These are phyloP conservation scores for Drosophila subquinaria DNA, from an alignment of 2,888 invertebrate genomes.

Conservation along the genomic window DNA sequence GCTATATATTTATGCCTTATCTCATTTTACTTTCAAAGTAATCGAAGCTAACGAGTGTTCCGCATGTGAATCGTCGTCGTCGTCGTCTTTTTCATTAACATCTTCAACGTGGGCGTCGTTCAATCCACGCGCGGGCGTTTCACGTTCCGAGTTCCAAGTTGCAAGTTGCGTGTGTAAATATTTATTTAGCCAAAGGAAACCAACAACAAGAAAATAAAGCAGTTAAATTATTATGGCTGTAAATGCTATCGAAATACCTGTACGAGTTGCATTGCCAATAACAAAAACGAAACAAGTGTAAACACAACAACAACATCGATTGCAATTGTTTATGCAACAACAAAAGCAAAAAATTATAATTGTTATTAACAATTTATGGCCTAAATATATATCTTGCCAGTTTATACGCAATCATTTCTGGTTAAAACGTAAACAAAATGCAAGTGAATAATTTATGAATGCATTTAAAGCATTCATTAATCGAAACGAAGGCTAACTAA, in stretches of 20 bases:
- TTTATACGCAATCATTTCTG: conserved; percentile 31
- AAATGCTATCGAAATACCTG: conserved; percentile 43
- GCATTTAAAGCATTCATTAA: conserved; percentile 23
- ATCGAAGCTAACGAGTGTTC: conserved; percentile 35
- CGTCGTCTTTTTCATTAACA: conserved; percentile 25
- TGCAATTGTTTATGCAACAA: conserved; percentile 72
- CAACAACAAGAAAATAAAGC: conserved; percentile 48
- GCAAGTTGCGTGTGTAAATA: conserved; percentile 56
- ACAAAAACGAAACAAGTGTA: conserved; percentile 48
- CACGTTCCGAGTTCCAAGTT: conserved; percentile 29
- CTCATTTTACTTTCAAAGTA: conserved; percentile 38
- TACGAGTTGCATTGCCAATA: conserved; percentile 25
- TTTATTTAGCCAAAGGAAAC: conserved; percentile 35
- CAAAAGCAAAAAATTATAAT: conserved; percentile 47
- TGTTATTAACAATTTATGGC: conserved; percentile 61
- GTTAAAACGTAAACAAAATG: conserved; percentile 30
- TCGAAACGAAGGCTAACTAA: conserved; percentile 36
- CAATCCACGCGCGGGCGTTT: conserved; percentile 53
- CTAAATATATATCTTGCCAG: conserved; percentile 19
- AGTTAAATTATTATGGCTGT: conserved; percentile 55
- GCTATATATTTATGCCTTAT: conserved; percentile 23
- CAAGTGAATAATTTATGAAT: conserved; percentile 51
- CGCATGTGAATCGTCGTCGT: conserved; percentile 40
- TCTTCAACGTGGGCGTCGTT: conserved; percentile 34
- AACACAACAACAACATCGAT: conserved; percentile 33